A percentile compares a stretch with the other conserved stretches of the same genome.
phyloP scores from a whole-genome alignment of 2,797 vertebrate species.

The Acipenser oxyrinchus region DNA sequence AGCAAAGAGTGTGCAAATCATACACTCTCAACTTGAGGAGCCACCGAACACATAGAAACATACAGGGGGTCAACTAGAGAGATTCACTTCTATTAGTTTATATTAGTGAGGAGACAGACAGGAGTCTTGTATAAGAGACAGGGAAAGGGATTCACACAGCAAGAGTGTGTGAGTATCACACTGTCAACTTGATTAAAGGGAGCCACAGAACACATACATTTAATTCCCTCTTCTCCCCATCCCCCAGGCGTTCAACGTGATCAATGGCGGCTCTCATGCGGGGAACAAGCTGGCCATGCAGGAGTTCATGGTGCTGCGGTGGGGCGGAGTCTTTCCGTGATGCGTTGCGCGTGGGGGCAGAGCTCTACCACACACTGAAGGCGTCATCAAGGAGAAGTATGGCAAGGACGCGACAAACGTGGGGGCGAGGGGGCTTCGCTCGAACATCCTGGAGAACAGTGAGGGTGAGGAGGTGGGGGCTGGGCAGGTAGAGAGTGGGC shows the following conservation, averaged over 20 bases:
- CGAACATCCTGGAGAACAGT: slow-evolving; percentile 85
- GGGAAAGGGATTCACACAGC: no score
- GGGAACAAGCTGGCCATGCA: slow-evolving; percentile 90
- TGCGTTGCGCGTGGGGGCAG: slow-evolving; percentile 79
- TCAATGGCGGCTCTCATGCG: slow-evolving; percentile 85
- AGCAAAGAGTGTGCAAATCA: no score
- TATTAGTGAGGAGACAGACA: no score
- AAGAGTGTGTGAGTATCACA: no score
- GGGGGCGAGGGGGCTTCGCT: slow-evolving; percentile 84
- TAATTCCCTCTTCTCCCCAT: background rate
- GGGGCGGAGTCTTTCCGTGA: slow-evolving; percentile 81
- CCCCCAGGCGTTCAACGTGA: slow-evolving; percentile 81
- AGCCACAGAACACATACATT: background rate
- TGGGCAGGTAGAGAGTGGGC: background rate
- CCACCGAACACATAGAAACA: no score
- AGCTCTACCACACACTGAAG: slow-evolving; percentile 86
- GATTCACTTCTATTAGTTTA: no score
- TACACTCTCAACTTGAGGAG: no score
- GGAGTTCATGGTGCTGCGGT: slow-evolving; percentile 89
- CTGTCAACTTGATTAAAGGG: no score
- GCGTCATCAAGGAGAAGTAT: slow-evolving; percentile 85
- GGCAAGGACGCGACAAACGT: slow-evolving; percentile 88
- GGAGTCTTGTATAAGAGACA: no score
- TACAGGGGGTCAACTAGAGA: no score
- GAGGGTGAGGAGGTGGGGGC: slow-evolving; percentile 63